A percentile compares a stretch with the other conserved stretches of the same genome.
Conservation (phyloP, 2,797 vertebrate genomes). For the Malacoctenus gilli region DNA sequence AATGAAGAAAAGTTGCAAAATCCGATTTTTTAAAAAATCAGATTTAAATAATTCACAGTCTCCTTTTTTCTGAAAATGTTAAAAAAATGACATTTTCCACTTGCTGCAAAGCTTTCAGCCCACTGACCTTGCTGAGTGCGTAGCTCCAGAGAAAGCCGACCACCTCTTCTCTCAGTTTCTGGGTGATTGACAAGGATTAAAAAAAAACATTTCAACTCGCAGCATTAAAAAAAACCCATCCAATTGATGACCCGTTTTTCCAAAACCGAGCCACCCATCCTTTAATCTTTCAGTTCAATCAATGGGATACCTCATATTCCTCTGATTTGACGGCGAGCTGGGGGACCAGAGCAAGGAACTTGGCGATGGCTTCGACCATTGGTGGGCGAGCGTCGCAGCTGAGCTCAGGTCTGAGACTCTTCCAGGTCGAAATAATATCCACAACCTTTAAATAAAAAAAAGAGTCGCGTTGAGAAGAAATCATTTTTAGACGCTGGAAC, state of each 20-base stretch:
- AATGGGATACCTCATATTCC: constrained; percentile 85
- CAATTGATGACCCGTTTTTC: too few relatives aligned
- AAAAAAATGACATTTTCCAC: too few relatives aligned
- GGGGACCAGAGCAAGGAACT: constrained; percentile 90
- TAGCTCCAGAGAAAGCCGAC: constrained; percentile 91
- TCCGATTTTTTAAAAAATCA: too few relatives aligned
- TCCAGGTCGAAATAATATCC: constrained; percentile 92
- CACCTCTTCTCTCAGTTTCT: constrained; percentile 91
- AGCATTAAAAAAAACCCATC: too few relatives aligned
- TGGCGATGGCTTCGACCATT: constrained; percentile 85
- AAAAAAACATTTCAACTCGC: neutral
- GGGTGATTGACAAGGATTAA: constrained; percentile 22
- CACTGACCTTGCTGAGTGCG: constrained; percentile 82
- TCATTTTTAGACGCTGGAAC: too few relatives aligned
- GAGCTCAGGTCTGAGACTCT: constrained; percentile 86
- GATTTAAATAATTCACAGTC: too few relatives aligned
- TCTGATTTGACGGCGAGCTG: constrained; percentile 86
- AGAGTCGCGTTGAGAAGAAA: too few relatives aligned
- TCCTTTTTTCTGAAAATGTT: too few relatives aligned
- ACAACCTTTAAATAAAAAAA: constrained; percentile 83
- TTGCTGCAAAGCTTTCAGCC: too few relatives aligned
- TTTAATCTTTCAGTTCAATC: too few relatives aligned
- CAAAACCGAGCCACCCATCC: too few relatives aligned
- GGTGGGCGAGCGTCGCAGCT: constrained; percentile 86
- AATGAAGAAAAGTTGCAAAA: too few relatives aligned